These are phyloP conservation scores for Zapornia atra DNA, from an alignment of 2,113 vertebrate genomes.

Conservation along the genomic window DNA sequence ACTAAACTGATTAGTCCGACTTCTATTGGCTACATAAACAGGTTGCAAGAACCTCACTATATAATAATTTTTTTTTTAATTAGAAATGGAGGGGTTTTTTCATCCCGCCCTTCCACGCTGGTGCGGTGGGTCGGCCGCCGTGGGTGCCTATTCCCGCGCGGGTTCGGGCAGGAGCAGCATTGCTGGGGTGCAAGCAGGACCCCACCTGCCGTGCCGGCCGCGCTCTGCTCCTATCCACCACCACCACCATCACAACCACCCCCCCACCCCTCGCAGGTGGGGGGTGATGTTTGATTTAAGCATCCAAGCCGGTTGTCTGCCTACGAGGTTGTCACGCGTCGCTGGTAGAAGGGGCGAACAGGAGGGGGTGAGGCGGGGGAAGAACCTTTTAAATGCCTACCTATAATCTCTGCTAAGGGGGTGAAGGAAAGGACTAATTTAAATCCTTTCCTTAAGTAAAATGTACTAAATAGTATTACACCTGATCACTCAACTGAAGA, in stretches of 20 bases:
- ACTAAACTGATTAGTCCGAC: neutral
- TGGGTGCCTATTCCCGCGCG: rapidly evolving
- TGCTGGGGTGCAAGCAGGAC: too few relatives aligned
- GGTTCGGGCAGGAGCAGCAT: too few relatives aligned
- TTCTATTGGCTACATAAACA: neutral
- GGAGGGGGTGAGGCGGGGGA: too few relatives aligned
- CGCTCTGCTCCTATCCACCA: too few relatives aligned
- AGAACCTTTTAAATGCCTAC: neutral
- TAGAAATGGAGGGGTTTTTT: rapidly evolving
- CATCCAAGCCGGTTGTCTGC: neutral
- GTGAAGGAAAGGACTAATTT: neutral
- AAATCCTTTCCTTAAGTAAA: neutral
- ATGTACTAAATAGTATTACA: neutral
- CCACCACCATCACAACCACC: too few relatives aligned
- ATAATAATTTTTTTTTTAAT: too few relatives aligned
- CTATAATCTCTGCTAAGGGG: neutral
- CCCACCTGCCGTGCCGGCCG: rapidly evolving
- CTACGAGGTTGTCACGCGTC: neutral
- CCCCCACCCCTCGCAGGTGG: too few relatives aligned
- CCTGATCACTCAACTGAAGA: neutral
- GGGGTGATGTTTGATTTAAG: too few relatives aligned
- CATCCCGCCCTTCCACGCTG: neutral
- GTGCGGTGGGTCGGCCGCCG: neutral
- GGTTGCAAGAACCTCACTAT: neutral
- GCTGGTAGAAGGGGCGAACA: neutral